Percentiles rank a stretch among this genome's conserved stretches.
Evolutionary conservation across 2,113 vertebrate genomes (phyloP).

Genomic region (Neofelis nebulosa): DNA sequence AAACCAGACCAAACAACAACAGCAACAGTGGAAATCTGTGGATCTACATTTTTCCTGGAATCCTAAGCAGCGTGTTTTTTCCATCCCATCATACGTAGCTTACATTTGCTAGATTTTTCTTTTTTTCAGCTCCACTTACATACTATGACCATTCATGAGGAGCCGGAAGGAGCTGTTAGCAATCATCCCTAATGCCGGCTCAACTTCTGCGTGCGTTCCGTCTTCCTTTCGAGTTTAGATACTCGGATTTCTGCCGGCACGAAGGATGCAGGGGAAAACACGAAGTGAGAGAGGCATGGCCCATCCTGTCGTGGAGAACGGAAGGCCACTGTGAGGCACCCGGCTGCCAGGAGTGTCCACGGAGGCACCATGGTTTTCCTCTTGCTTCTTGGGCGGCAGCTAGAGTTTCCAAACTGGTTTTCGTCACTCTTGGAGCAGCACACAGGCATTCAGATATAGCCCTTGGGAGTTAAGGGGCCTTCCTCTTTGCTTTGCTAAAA

Average conservation of each 20-base stretch:
- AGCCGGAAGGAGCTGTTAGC: neutral
- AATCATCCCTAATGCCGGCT: neutral
- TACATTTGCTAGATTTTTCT: neutral
- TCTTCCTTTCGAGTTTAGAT: neutral
- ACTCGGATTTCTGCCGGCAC: neutral
- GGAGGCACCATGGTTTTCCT: rapidly evolving
- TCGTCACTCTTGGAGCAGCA: rapidly evolving
- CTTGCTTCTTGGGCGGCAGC: neutral
- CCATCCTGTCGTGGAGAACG: neutral
- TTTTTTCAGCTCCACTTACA: neutral
- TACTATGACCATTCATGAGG: neutral
- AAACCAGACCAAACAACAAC: too few relatives aligned
- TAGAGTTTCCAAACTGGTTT: neutral
- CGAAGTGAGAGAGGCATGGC: neutral
- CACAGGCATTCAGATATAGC: neutral
- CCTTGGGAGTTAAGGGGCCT: neutral
- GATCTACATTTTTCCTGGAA: neutral
- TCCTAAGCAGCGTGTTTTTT: neutral
- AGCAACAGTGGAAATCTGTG: neutral
- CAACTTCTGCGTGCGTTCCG: neutral
- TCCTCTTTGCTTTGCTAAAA: conserved; percentile 32
- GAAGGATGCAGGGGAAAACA: neutral
- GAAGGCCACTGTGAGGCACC: neutral
- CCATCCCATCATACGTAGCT: neutral
- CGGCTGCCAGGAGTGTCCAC: rapidly evolving